Base-by-base conservation (phyloP, 2,113 vertebrate genomes). In the Sorex araneus region DNA sequence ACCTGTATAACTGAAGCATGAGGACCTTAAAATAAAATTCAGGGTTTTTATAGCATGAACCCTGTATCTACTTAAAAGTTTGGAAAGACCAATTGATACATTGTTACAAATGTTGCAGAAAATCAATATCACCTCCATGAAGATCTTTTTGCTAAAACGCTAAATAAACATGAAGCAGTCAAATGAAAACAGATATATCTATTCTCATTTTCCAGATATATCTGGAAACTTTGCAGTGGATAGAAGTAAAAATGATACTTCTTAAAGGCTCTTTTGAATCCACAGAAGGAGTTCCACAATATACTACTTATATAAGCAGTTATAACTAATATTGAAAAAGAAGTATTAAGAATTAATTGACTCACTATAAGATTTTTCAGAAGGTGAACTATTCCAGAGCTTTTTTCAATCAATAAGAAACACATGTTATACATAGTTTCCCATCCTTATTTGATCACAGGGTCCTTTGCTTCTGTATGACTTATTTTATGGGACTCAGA, bases 341-440 rank as follows among this genome's bases (percentile, higher is more conserved):
- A 69, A 87, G 7, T 73, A 87, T 34, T 94, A 32, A 89, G 40
- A 74, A 34, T 64, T 13, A 3, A 45, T 74, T 81, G 28, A 4
- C 28, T 27, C 63, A 50, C 19, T 60, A 25, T 0, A 45, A 47
- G 25, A 54, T 4, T 50, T 88, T 50, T 83, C 40, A 90, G n/a
- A 79, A 30, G 3, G 28, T 90, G 76, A 57, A 79, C 2, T 84
- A 69, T 36, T 45, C 9, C n/a, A 36, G 21, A 28, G 34, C 27
- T 69, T 70, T 84, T 78, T 94, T 87, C 80, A 69, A 90, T 15
- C 40, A 50, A 25, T 3, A 79, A 76, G 60, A 92, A 73, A 40
- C 13, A 69, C 30, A 13, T 7, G 5, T 6, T 36, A 0, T 63
- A 7, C 64, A 93, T 45, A 2, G 0, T 78, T 87, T 85, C 10